Conservation (phyloP, 2,113 vertebrate genomes). For the Actenoides lindsayi region DNA sequence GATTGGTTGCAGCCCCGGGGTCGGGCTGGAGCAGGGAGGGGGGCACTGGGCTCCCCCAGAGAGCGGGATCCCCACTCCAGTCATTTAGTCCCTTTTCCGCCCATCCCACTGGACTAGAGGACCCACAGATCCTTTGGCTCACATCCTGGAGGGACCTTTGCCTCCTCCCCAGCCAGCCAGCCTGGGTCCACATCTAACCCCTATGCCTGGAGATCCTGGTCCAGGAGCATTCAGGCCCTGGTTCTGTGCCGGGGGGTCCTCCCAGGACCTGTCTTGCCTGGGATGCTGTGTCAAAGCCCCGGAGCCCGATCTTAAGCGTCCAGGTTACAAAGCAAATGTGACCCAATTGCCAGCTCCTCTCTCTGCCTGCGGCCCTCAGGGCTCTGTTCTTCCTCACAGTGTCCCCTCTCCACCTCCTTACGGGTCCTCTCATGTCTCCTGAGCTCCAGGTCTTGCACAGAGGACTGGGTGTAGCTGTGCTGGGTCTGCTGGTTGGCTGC, state of each 20-base stretch:
- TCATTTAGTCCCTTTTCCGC: constrained; percentile 76
- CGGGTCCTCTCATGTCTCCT: background rate
- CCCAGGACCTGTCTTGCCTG: background rate
- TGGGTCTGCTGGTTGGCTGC: background rate
- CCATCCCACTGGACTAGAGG: background rate
- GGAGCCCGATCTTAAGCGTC: background rate
- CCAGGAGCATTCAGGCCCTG: rapidly evolving
- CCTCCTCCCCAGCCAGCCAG: rapidly evolving
- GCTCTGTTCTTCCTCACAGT: rapidly evolving
- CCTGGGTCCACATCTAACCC: background rate
- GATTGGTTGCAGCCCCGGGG: background rate
- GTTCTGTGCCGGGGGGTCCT: background rate
- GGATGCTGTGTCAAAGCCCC: background rate
- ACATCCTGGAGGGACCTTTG: background rate
- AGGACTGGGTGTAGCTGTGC: background rate
- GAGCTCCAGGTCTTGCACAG: background rate
- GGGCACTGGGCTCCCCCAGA: rapidly evolving
- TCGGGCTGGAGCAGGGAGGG: background rate
- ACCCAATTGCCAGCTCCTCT: background rate
- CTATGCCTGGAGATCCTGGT: rapidly evolving
- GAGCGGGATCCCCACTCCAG: rapidly evolving
- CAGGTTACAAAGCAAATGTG: rapidly evolving
- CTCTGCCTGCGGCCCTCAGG: background rate
- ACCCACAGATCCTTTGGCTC: background rate
- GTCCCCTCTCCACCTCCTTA: background rate